phyloP scores from a whole-genome alignment of 2,888 invertebrate species.

The Masnerella sp. region DNA sequence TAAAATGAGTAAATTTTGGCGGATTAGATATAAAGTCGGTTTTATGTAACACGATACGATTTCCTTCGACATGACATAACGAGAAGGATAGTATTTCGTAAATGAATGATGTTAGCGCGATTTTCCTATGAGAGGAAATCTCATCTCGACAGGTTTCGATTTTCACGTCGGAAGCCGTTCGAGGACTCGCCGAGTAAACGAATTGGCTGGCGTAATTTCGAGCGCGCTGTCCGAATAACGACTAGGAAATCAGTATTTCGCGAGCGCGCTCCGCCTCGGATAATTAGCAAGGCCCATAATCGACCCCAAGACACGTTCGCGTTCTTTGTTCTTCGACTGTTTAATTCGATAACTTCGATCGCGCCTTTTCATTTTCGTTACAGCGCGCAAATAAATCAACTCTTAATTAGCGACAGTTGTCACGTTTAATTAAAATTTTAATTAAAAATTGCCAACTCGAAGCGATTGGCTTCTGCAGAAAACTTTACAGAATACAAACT shows the following conservation, averaged over 20 bases:
- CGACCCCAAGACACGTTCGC: constrained; percentile 17
- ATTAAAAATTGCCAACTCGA: constrained; percentile 26
- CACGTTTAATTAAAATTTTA: constrained; percentile 36
- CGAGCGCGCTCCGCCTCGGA: constrained; percentile 22
- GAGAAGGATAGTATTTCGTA: constrained; percentile 43
- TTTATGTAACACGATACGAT: constrained; percentile 21
- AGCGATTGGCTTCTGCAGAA: constrained; percentile 8
- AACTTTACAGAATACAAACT: too few species aligned
- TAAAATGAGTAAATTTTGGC: too few species aligned
- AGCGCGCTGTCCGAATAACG: constrained; percentile 44
- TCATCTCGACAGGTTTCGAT: constrained; percentile 54
- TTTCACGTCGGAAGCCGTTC: constrained; percentile 53
- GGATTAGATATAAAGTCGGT: constrained; percentile 5
- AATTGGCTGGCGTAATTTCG: constrained; percentile 51
- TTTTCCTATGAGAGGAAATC: constrained; percentile 56
- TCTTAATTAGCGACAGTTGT: constrained; percentile 26
- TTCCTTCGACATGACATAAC: constrained; percentile 31
- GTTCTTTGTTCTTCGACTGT: constrained; percentile 10
- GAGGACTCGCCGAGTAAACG: constrained; percentile 48
- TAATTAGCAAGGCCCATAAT: constrained; percentile 37
- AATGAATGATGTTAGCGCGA: constrained; percentile 49
- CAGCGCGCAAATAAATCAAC: constrained; percentile 8
- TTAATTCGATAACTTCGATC: constrained; percentile 20
- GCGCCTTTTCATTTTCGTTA: constrained; percentile 4
- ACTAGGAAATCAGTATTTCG: constrained; percentile 50